Percentiles rank a stretch among this genome's conserved stretches.
Evolutionary conservation across 2,113 vertebrate species (phyloP).

Genomic region (Percopsis transmontana): DNA sequence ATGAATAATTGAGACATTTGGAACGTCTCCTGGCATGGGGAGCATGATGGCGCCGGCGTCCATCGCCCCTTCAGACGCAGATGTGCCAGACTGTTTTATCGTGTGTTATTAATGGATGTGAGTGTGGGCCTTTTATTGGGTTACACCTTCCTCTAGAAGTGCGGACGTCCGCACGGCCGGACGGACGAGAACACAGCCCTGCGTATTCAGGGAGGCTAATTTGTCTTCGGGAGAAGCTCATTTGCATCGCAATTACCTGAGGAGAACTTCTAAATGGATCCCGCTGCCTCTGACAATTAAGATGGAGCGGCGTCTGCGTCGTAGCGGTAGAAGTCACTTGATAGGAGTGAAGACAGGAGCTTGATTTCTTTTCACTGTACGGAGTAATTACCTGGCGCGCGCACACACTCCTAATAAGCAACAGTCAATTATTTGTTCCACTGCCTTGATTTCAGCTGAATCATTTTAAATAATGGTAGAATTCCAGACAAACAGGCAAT

Average conservation of each 20-base stretch:
- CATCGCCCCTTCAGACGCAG: slow-evolving; percentile 36
- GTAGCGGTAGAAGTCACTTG: slow-evolving; percentile 49
- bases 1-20: slow-evolving; percentile 56
- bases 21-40: slow-evolving; percentile 25
- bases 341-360: slow-evolving; percentile 15
- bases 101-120: slow-evolving; percentile 67
- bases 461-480: neutral
- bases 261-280: slow-evolving; percentile 61
- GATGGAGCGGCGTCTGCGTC: slow-evolving; percentile 55
- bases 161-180: slow-evolving; percentile 21
- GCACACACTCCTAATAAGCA: slow-evolving; percentile 12
- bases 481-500: slow-evolving; percentile 1
- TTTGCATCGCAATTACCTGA: slow-evolving; percentile 73
- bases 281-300: slow-evolving; percentile 61
- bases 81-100: slow-evolving; percentile 45
- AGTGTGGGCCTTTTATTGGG: slow-evolving; percentile 24
- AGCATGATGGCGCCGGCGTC: slow-evolving; percentile 17
- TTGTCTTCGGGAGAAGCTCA: slow-evolving; percentile 56
- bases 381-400: slow-evolving; percentile 37
- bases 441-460: slow-evolving; percentile 30
- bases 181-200: slow-evolving; percentile 38
- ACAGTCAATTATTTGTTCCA: slow-evolving; percentile 14
- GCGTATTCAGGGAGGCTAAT: slow-evolving; percentile 55
- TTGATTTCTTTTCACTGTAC: slow-evolving; percentile 21
- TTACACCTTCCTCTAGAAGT: slow-evolving; percentile 18